phyloP scores from a whole-genome alignment of 2,797 vertebrate genomes.

The Bradypus variegatus region DNA sequence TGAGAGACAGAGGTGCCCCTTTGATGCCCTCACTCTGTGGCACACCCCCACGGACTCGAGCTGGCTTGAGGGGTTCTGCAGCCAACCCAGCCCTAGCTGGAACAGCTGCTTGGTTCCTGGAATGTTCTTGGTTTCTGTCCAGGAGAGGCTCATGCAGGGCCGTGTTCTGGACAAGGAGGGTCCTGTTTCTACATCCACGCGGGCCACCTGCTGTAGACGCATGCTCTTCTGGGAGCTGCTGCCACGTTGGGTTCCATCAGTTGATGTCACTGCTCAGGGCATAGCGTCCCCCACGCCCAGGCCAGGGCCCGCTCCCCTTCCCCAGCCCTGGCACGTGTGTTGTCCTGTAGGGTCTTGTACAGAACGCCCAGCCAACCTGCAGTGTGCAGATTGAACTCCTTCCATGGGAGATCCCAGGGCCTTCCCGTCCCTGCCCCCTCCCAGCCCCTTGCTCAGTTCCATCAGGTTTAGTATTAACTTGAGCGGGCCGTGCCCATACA shows the following conservation, averaged over 20 bases:
- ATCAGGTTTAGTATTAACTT: accelerated
- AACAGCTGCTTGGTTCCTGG: not conserved
- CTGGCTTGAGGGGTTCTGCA: too few species aligned
- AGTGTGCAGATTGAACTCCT: too few species aligned
- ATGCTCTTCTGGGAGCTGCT: too few species aligned
- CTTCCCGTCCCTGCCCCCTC: not conserved
- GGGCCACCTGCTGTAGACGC: not conserved
- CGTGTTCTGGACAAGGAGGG: not conserved
- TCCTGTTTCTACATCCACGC: not conserved
- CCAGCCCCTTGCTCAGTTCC: not conserved
- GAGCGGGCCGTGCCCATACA: not conserved
- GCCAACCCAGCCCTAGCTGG: not conserved
- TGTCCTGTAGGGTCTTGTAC: not conserved
- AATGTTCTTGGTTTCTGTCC: not conserved
- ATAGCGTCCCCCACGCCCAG: too few species aligned
- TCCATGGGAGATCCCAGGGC: too few species aligned
- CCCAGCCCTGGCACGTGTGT: not conserved
- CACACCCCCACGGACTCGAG: not conserved
- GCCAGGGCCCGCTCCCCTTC: not conserved
- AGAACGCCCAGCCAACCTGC: too few species aligned
- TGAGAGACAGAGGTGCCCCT: not conserved
- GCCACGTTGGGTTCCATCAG: too few species aligned
- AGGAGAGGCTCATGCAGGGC: not conserved
- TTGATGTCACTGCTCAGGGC: too few species aligned
- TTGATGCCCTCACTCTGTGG: not conserved